phyloP scores from a whole-genome alignment of 2,113 vertebrate species.

The Merops nubicus region DNA sequence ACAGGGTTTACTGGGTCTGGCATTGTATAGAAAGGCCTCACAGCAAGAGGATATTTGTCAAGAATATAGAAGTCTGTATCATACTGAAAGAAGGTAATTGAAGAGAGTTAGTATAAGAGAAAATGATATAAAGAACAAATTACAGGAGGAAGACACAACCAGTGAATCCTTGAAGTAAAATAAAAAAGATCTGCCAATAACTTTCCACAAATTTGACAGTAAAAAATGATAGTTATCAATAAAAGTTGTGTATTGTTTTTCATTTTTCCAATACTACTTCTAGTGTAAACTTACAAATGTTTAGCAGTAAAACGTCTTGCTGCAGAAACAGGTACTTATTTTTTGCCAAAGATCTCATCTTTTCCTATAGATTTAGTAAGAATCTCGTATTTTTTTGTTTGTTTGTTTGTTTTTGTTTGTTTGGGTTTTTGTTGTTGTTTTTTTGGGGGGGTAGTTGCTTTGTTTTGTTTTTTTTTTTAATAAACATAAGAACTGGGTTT shows the following conservation, averaged over 20 bases:
- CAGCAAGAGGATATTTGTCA: constrained; percentile 97
- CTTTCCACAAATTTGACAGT: neutral
- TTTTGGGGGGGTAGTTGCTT: too few relatives aligned
- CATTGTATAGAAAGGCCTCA: constrained; percentile 99
- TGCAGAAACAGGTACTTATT: neutral
- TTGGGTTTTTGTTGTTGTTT: too few relatives aligned
- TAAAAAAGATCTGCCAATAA: neutral
- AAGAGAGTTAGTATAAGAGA: neutral
- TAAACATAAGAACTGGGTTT: neutral
- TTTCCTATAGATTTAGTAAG: neutral
- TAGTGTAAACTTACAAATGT: neutral
- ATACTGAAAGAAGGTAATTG: constrained; percentile 80
- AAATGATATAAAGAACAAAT: neutral
- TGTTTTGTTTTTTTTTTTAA: neutral
- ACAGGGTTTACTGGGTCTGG: constrained; percentile 91
- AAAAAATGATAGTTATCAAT: neutral
- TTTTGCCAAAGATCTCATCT: neutral
- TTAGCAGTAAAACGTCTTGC: neutral
- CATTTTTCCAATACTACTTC: neutral
- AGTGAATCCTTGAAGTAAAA: neutral
- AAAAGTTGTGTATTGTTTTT: neutral
- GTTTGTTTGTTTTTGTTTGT: too few relatives aligned
- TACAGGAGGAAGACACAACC: neutral
- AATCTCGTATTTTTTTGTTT: too few relatives aligned
- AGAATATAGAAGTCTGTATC: constrained; percentile 99